phyloP scores from a whole-genome alignment of 1,140 invertebrate genomes.

The Oppia nitens region DNA sequence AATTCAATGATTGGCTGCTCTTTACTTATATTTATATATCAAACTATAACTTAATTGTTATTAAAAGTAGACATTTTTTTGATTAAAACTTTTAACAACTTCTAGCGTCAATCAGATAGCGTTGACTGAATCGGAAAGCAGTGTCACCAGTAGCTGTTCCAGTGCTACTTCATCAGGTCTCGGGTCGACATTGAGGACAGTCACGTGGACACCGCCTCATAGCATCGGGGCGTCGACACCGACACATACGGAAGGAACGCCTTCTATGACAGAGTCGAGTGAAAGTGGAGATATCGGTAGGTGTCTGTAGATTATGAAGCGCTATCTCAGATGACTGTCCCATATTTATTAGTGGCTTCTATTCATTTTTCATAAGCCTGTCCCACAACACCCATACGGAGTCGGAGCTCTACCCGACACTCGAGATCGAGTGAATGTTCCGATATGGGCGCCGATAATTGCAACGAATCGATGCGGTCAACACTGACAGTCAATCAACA shows the following conservation, averaged over 20 bases:
- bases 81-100: not conserved
- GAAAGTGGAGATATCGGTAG: slow-evolving; percentile 72
- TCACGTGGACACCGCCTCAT: slow-evolving; percentile 66
- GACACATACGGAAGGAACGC: slow-evolving; percentile 93
- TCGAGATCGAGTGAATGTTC: not conserved
- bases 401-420: slow-evolving; percentile 3
- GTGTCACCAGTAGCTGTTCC: slow-evolving; percentile 17
- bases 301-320: not conserved
- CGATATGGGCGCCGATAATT: not conserved
- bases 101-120: slow-evolving; percentile 20
- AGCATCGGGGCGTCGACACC: slow-evolving; percentile 78
- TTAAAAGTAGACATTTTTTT: no score
- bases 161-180: slow-evolving; percentile 30
- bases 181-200: slow-evolving; percentile 37
- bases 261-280: slow-evolving; percentile 87
- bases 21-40: slow-evolving; percentile 6
- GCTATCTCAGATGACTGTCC: not conserved
- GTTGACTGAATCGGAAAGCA: slow-evolving; percentile 19
- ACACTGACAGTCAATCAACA: no score
- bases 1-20: no score
- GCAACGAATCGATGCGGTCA: no score
- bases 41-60: not conserved
- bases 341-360: not conserved
- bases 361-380: not conserved
- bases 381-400: slow-evolving; percentile 7